Evolutionary conservation across 2,113 vertebrate species (phyloP), one percentile per base, ranked within the genome.

Genomic region (Xenopus borealis): DNA sequence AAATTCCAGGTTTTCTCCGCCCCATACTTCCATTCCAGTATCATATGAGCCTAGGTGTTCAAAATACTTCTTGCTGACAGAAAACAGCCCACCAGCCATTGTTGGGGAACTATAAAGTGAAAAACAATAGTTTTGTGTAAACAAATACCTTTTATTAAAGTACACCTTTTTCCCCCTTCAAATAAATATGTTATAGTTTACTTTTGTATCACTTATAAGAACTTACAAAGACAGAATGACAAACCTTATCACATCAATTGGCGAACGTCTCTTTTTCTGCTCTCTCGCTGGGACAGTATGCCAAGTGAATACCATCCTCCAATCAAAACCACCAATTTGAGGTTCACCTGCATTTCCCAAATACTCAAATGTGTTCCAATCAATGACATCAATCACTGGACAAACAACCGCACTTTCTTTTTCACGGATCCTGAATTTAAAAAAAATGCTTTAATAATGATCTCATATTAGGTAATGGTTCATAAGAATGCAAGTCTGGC

Each of bases 21-120:
- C 97, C 97, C 97, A 99, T 59, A 99, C 97, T 91, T 99, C 97
- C 97, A 99, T 99, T 82, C 97, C 96, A 52, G 93, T 95, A 84
- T 99, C 97, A 45, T 99, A 99, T 3, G 97, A 97, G 75, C 97
- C 97, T 82, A 99, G 89, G 84, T 99, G 95, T 66, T 92, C 90
- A 87, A 99, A 99, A 80, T 98, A 99, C 59, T 87, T 93, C 85
- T 94, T 99, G 79, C 84, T 91, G 78, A 99, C 94, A 72, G 95
- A 92, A 89, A 99, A 99, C 79, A 99, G 86, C n/a, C 97, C 97
- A 27, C 97, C 97, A 66, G 97, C 97, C 97, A 99, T 99, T 0
- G 97, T 99, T 3, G 97, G 97, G 86, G 97, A 99, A 84, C 97
- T 99, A 64, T 10, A 81, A 64, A 70, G 44, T n/a, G 69, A 11